Percentiles rank a stretch among this genome's conserved stretches.
phyloP scores from a whole-genome alignment of 2,888 invertebrate genomes.

The Acleris laterana region DNA sequence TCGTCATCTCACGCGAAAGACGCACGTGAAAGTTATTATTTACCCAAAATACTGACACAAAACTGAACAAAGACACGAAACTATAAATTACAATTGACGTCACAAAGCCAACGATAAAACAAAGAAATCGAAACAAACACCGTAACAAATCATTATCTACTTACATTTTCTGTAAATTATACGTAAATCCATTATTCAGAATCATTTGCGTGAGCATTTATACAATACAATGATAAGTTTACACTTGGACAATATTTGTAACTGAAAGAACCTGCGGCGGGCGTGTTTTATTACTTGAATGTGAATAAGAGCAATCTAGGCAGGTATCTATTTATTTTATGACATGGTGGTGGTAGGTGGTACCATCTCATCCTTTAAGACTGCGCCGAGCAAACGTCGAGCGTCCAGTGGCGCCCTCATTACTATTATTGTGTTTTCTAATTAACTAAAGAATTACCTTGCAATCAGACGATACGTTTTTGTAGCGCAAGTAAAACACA shows the following conservation, averaged over 20 bases:
- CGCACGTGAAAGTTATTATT: neutral
- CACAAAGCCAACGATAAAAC: slow-evolving; percentile 11
- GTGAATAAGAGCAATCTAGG: too few species aligned
- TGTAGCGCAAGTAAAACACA: too few species aligned
- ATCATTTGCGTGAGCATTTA: slow-evolving; percentile 18
- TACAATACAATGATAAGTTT: slow-evolving; percentile 2
- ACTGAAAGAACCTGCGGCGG: neutral
- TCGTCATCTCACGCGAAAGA: too few species aligned
- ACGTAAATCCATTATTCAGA: slow-evolving; percentile 29
- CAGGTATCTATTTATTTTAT: too few species aligned
- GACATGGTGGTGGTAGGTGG: too few species aligned
- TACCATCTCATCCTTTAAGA: too few species aligned
- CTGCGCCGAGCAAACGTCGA: too few species aligned
- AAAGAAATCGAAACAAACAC: slow-evolving; percentile 20
- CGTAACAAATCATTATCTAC: slow-evolving; percentile 30
- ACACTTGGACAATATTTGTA: neutral
- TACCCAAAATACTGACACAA: neutral
- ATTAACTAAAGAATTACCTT: too few species aligned
- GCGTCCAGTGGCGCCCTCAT: too few species aligned
- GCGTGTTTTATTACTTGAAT: too few species aligned
- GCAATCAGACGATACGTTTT: too few species aligned
- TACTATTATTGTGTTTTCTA: too few species aligned
- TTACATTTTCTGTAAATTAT: slow-evolving; percentile 23
- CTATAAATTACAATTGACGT: slow-evolving; percentile 17
- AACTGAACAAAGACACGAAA: slow-evolving; percentile 1